Evolutionary conservation across 2,113 vertebrate genomes (phyloP).

Genomic region (Corythornis madagascariensis): DNA sequence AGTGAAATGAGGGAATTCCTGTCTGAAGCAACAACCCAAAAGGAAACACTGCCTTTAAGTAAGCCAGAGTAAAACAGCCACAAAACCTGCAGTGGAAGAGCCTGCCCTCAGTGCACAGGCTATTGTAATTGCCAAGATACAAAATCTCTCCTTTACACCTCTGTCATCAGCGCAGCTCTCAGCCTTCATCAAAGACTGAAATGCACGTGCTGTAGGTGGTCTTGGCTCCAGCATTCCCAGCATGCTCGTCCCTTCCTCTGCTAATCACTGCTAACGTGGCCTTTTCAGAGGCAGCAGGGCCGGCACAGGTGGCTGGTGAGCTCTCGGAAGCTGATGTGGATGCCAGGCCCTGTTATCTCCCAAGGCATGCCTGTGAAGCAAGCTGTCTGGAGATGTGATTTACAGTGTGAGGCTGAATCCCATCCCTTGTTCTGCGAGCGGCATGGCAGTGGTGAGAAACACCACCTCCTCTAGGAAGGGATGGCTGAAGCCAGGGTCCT

Average conservation of each 20-base stretch:
- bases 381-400: background rate
- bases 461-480: slow-evolving; percentile 22
- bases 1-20: slow-evolving; percentile 4
- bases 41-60: background rate
- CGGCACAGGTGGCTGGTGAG: background rate
- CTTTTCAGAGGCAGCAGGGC: fast-evolving
- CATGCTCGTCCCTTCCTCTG: background rate
- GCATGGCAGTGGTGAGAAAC: fast-evolving
- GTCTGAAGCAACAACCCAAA: background rate
- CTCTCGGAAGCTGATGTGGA: background rate
- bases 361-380: background rate
- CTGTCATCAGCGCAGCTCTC: fast-evolving
- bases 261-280: fast-evolving
- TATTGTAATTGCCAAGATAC: background rate
- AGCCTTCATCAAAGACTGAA: background rate
- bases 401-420: background rate
- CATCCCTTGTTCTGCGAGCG: background rate
- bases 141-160: background rate
- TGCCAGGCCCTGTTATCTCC: background rate
- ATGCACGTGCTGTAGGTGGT: background rate
- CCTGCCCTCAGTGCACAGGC: background rate
- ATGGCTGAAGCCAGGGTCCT: background rate
- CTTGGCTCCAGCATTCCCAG: background rate
- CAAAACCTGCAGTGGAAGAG: background rate
- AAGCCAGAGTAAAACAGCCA: background rate